Evolutionary conservation across 2,797 vertebrate genomes (phyloP).

Genomic region (Amniataba percoides): DNA sequence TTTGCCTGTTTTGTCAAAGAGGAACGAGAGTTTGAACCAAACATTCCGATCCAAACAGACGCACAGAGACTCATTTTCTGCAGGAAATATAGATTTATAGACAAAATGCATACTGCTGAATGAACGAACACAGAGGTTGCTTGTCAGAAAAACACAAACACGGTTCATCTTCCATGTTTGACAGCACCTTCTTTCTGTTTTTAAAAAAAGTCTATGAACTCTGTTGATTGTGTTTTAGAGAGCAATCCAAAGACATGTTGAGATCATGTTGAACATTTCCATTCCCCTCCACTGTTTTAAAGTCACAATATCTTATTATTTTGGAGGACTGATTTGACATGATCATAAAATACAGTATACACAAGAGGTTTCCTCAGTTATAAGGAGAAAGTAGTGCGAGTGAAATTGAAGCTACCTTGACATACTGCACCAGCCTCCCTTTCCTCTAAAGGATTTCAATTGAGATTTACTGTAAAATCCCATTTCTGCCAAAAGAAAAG

Average conservation of each 20-base stretch:
- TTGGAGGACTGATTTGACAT: neutral
- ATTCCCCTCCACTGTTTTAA: neutral
- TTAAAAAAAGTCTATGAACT: neutral
- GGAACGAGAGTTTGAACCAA: neutral
- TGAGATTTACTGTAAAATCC: constrained; percentile 45
- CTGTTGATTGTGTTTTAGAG: neutral
- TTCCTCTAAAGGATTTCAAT: constrained; percentile 18
- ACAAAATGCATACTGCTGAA: neutral
- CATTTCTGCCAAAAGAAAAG: constrained; percentile 31
- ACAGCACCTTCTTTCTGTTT: too few relatives aligned
- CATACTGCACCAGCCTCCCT: constrained; percentile 6
- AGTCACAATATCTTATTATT: neutral
- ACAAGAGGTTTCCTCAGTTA: neutral
- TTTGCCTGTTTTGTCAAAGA: too few relatives aligned
- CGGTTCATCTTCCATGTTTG: too few relatives aligned
- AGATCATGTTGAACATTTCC: neutral
- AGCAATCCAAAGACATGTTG: neutral
- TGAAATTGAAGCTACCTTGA: constrained; percentile 14
- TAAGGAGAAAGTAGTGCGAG: neutral
- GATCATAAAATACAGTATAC: neutral
- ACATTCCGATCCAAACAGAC: neutral
- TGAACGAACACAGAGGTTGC: neutral
- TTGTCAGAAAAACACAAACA: neutral
- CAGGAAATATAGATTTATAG: neutral
- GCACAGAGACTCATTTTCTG: neutral